Evolutionary conservation across 2,113 vertebrate genomes (phyloP), one percentile per base, ranked within the genome.

Genomic region (Ahaetulla prasina): DNA sequence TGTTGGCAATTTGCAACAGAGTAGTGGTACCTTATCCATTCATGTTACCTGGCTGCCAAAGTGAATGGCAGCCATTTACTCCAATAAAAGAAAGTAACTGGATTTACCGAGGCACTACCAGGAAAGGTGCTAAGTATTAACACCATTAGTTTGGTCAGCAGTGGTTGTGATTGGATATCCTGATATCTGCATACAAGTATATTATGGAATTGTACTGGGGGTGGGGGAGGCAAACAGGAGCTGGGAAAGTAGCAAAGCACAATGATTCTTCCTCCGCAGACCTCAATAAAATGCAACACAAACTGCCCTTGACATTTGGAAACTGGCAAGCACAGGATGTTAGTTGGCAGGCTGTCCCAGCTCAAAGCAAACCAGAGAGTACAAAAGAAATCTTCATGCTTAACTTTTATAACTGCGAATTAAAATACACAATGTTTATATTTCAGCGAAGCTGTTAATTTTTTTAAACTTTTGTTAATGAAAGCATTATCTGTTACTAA

Each of bases 221-320:
- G 10, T 1, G 4, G 8, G 3, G 16, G 12, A 6, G 39, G 16
- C 18, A 5, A 50, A 25, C 90, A 88, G 57, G 8, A 93, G 92
- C 88, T 89, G 88, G 92, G 89, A 89, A 92, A 94, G 91, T 50
- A 95, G 94, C 23, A 94, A 91, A 94, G 93, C 92, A 85, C 74
- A 95, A 92, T 88, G 94, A 94, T 94, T 91, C 92, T 89, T 88
- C 93, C 91, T 92, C 87, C 27, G 85, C 91, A 89, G 94, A 85
- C 91, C 54, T 74, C 86, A 90, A 54, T 90, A 92, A 95, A 94
- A 94, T 63, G 91, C 3, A 84, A 95, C 91, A 95, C n/a, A 63
- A 52, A 93, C 92, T 53, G 95, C 8, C 95, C 96, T 96, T 96
- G 95, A 96, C 95, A 96, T 95, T 96, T 96, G 92, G 93, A 88